Evolutionary conservation across 2,888 invertebrate species (phyloP), one percentile per base, ranked within the genome.

Genomic region (Dicyrtomina minuta): DNA sequence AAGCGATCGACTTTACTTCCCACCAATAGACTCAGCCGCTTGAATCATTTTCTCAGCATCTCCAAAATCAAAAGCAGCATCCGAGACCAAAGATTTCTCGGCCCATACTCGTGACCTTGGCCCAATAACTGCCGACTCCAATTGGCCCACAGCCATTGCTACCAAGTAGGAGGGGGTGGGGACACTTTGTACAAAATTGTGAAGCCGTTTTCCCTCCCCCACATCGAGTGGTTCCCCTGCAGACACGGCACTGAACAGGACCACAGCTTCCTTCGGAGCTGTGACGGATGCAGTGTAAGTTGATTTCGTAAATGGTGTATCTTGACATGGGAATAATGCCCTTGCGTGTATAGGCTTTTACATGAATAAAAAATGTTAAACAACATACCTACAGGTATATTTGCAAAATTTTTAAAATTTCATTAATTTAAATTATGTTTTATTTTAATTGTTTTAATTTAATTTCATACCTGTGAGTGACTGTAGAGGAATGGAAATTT

Each of bases 251-350:
- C 94, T 93, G 95, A 96, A 95, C n/a, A 96, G 83, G 0, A 91
- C 92, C 0, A 89, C 90, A 76, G 93, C 85, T 74, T 89, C 87
- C 6, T 83, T 82, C 0, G 91, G 90, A 20, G 90, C 91, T 1
- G 86, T 85, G 59, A 86, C 85, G 81, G 80, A 85, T 12, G 92
- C 92, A 66, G 87, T 85, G 81, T 94, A 96, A 0, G 91, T 89
- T 76, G 89, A 87, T 83, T 96, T 96, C 0, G 95, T 91, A 0
- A 89, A 87, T 0, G 96, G 96, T 0, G 93, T 89, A 84, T 96
- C 94, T 84, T 96, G 96, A 80, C 95, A 96, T 0, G 96, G 96
- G 2, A 95, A 79, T 75, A 96, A 87, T 2, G 95, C 92, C 55
- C 96, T 87, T 0, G 93, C 92, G 83, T 94, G 92, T 75, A 94